Evolutionary conservation across 2,888 invertebrate species (phyloP), one percentile per base, ranked within the genome.

Genomic region (Octodonta nipae): DNA sequence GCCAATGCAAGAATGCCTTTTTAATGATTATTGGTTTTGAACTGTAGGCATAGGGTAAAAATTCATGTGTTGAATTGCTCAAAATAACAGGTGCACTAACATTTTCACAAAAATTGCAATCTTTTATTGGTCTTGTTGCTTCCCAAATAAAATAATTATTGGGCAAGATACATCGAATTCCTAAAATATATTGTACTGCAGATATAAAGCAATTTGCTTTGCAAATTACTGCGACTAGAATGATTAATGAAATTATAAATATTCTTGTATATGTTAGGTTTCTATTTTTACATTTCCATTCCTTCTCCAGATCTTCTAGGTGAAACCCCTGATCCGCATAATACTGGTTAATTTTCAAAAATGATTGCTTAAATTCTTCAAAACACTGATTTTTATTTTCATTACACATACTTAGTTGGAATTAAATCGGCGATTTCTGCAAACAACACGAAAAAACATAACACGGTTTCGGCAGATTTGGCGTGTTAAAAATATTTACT

Each of bases 81-180:
- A 86, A 58, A 46, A 82, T 66, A 42, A 79, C 61, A 26, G 84
- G 79, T 44, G 69, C 67, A 32, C 70, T 67, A 37, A 84, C 65
- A 45, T 75, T 75, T 45, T 64, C 61, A 63, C 88, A 88, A 61
- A 82, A 83, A 48, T 68, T 65, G 55, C 89, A 89, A 61, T 85
- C 73, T 13, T 84, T 78, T 32, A 84, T 66, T 14, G 88, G 88
- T 44, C 88, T 67, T 13, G 85, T 80, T 32, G 82, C 81, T 64
- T 89, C 88, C 85, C 85, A 85, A 43, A 86, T 65, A 37, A 88
- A 66, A 58, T 82, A 84, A 66, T 87, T 87, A 60, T 82, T 84
- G 42, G 81, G 78, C 53, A 88, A 54, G 42, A 86, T 62, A 62
- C 89, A 89, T 52, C 83, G 71, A 42, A 73, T 66, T 48, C 73